Evolutionary conservation across 92 coral and sea anemone genomes (phyloP).

Genomic region (Phenganax stokvisi): DNA sequence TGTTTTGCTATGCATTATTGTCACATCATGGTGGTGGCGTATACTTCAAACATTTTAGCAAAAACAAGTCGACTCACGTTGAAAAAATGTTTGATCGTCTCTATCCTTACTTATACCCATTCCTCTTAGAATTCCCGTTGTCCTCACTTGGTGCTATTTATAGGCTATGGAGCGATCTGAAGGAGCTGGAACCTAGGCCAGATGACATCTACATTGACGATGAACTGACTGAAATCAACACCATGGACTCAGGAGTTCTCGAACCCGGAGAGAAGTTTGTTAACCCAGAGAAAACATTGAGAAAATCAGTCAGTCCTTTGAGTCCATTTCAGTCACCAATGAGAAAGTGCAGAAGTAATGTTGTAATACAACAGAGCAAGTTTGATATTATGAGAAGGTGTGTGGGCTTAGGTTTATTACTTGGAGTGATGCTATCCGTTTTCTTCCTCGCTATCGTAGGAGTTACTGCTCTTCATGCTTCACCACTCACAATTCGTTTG

Average conservation of each 20-base stretch:
- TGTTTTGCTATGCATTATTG: slow-evolving; percentile 90
- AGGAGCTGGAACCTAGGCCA: slow-evolving; percentile 96
- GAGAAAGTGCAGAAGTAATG: slow-evolving; percentile 68
- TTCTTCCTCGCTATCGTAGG: slow-evolving; percentile 78
- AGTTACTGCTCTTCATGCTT: slow-evolving; percentile 74
- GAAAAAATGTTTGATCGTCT: slow-evolving; percentile 81
- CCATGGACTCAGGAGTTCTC: slow-evolving; percentile 78
- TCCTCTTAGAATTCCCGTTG: slow-evolving; percentile 85
- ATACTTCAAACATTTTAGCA: slow-evolving; percentile 45
- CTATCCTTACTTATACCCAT: slow-evolving; percentile 88
- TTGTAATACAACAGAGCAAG: slow-evolving; percentile 81
- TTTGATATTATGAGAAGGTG: slow-evolving; percentile 67
- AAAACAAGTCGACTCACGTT: slow-evolving; percentile 65
- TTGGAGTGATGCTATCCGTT: slow-evolving; percentile 79
- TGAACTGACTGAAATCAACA: slow-evolving; percentile 88
- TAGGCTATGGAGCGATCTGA: slow-evolving; percentile 94
- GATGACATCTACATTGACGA: slow-evolving; percentile 97
- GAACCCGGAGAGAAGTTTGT: slow-evolving; percentile 73
- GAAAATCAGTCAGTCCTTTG: slow-evolving; percentile 59
- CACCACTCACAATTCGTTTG: slow-evolving; percentile 71
- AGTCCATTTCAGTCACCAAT: slow-evolving; percentile 27
- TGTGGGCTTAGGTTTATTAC: slow-evolving; percentile 82
- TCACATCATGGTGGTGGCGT: slow-evolving; percentile 63
- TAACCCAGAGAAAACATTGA: slow-evolving; percentile 65
- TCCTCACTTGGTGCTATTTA: slow-evolving; percentile 90